phyloP scores from a whole-genome alignment of 2,797 vertebrate genomes.

The Silurus lanzhouensis region DNA sequence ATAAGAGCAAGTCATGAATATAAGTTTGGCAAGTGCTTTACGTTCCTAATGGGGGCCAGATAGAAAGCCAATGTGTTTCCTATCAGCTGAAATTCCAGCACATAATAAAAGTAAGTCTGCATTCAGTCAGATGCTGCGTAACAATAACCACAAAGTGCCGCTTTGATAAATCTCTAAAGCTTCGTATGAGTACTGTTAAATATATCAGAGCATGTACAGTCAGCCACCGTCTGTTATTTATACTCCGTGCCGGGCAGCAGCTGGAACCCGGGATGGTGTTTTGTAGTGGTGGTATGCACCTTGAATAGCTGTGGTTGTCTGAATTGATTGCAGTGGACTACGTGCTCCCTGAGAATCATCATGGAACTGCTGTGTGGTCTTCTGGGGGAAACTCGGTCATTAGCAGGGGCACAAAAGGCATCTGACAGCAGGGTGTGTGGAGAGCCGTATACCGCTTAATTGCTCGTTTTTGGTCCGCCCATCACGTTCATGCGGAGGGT shows the following conservation, averaged over 20 bases:
- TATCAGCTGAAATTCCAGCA: constrained; percentile 75
- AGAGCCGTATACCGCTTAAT: constrained; percentile 7
- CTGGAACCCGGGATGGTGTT: neutral
- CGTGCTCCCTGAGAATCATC: constrained; percentile 25
- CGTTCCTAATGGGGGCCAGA: constrained; percentile 61
- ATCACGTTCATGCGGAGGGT: neutral
- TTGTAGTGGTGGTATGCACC: neutral
- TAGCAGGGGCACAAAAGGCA: constrained; percentile 7
- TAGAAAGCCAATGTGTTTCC: constrained; percentile 70
- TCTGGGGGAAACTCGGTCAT: constrained; percentile 48
- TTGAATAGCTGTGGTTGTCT: constrained; percentile 4
- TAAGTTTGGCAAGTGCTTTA: constrained; percentile 7
- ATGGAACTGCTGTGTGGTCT: constrained; percentile 46
- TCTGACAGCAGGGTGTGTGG: constrained; percentile 21
- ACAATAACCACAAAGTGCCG: constrained; percentile 51
- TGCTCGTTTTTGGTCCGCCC: neutral
- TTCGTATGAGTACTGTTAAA: constrained; percentile 47
- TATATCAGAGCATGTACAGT: constrained; percentile 33
- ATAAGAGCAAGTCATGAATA: neutral
- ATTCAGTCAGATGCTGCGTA: constrained; percentile 69
- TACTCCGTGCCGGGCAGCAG: constrained; percentile 13
- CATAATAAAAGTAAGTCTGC: constrained; percentile 70
- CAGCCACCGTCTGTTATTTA: constrained; percentile 36
- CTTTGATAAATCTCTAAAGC: constrained; percentile 57
- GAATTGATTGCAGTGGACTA: neutral